Evolutionary conservation across 2,888 invertebrate species (phyloP), one percentile per base, ranked within the genome.

Genomic region (Nomada ferruginata): DNA sequence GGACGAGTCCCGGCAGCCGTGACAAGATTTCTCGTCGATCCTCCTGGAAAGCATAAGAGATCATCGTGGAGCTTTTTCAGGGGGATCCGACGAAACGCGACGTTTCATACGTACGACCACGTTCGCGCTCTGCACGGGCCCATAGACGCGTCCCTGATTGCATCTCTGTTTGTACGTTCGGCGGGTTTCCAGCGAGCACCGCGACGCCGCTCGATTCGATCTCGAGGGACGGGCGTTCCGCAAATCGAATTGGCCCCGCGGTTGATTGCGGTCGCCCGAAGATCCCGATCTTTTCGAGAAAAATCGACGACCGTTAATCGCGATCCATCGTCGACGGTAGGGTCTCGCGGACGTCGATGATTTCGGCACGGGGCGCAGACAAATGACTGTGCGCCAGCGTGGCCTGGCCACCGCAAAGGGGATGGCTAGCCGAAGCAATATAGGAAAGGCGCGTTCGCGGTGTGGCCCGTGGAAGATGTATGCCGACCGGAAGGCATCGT

Each of bases 401-500:
- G 47, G 47, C 47, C 47, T 79, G 72, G 84, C 79, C 79, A 77
- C 50, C 65, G 70, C 78, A 82, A 87, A 87, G 90, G 90, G 91
- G 36, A 53, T 90, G 89, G 88, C 78, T 82, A 80, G 84, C 85
- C 85, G 84, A 85, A 85, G 81, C 82, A 81, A 85, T 84, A 81
- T 84, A 77, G 82, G 42, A 71, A 81, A 65, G 80, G 71, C 88
- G 78, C 79, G 87, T 82, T 84, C 83, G 86, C 84, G 85, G 83
- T 81, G 78, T 74, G 87, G 83, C 66, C 84, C 87, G 89, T 88
- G 88, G 88, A 93, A 93, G 93, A 93, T 91, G 92, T 91, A 93
- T 92, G 90, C 89, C 85, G 89, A 91, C 90, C 93, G 93, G 93
- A 93, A 93, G 91, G 85, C 90, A 91, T 90, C 91, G 88, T 90